These are phyloP conservation scores for Micrastur ruficollis DNA, from an alignment of 2,797 vertebrate species.

Conservation along the genomic window DNA sequence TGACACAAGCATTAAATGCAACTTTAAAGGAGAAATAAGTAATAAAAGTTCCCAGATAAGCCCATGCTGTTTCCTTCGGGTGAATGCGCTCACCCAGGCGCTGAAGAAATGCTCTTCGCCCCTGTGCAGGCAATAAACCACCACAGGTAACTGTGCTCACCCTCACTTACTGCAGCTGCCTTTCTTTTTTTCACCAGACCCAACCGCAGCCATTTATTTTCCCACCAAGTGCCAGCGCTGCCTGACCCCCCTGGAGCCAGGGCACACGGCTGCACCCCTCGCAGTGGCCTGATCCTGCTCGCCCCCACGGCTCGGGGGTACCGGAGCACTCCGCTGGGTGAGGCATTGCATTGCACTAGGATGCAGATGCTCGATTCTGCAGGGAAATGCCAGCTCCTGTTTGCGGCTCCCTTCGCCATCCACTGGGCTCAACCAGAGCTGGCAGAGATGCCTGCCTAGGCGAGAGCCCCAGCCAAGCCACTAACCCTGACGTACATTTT, in stretches of 20 bases:
- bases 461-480: background rate
- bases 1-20: background rate
- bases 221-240: too few relatives aligned
- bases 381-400: too few relatives aligned
- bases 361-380: too few relatives aligned
- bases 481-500: background rate
- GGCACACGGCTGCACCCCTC: too few relatives aligned
- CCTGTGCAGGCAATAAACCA: background rate
- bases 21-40: background rate
- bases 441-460: background rate
- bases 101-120: background rate
- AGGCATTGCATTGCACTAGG: too few relatives aligned
- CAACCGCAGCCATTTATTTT: too few relatives aligned
- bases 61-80: background rate
- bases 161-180: background rate
- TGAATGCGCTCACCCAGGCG: background rate
- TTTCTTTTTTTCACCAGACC: background rate
- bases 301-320: too few relatives aligned
- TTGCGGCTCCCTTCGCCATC: background rate
- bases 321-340: too few relatives aligned
- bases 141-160: background rate
- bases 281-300: too few relatives aligned
- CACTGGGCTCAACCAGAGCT: accelerated
- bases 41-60: background rate
- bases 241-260: too few relatives aligned